Evolutionary conservation across 2,113 vertebrate species (phyloP), one percentile per base, ranked within the genome.

Genomic region (Toxotes chatareus): DNA sequence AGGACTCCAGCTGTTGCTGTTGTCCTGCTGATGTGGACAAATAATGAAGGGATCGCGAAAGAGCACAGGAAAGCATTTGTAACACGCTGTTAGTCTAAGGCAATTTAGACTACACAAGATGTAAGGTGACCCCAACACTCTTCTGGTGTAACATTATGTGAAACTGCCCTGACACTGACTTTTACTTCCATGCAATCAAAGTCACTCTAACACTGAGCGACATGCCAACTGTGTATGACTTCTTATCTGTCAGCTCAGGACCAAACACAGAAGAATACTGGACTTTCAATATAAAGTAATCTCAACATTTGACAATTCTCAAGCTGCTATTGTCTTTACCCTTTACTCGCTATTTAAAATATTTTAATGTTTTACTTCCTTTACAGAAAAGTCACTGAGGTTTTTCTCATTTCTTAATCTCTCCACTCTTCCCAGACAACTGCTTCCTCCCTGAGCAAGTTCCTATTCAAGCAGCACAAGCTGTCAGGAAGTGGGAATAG

Each of bases 401-500:
- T 51, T 74, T 86, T 85, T 86, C 73, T 67, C 44, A 73, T 84
- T 87, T 84, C 79, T 80, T 86, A 84, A 89, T 89, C 82, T 77
- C 56, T 73, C 72, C 71, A 27, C 69, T 85, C 74, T 70, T 90
- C 79, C 84, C 90, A 91, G 87, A 93, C 86, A 85, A 92, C 86
- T 85, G 86, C 89, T 92, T 91, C 88, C 90, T 92, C 88, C 82
- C 72, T 84, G 84, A 90, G 92, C 89, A 85, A 93, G 88, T 90
- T 91, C 84, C 89, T 86, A 92, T 94, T 94, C 91, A 93, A 92
- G 93, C 90, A 89, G 89, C 63, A 87, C 92, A 66, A 94, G 90
- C 92, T 95, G 89, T 94, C 92, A 93, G 91, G 91, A 94, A 96
- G 91, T 88, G 70, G 83, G 89, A 94, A 93, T 91, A 92, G 87